phyloP scores from a whole-genome alignment of 2,113 vertebrate species.

The Aspidoscelis tigris region DNA sequence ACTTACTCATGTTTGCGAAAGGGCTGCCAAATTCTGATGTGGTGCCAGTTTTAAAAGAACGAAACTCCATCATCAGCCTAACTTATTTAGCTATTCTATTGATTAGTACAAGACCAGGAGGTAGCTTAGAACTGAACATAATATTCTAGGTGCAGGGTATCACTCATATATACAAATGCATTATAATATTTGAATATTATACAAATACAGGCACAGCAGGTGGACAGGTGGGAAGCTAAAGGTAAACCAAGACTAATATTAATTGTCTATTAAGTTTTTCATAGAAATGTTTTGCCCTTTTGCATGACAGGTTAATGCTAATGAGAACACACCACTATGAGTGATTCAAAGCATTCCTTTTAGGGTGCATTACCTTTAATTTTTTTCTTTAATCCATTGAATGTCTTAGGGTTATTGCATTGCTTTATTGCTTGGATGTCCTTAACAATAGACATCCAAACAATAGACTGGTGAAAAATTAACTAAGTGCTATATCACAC shows the following conservation, averaged over 20 bases:
- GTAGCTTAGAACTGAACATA: background rate
- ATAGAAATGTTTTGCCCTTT: constrained; percentile 3
- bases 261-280: background rate
- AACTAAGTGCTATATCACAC: background rate
- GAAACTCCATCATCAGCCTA: constrained; percentile 1
- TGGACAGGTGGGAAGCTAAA: no score
- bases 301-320: background rate
- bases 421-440: constrained; percentile 11
- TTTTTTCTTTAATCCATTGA: constrained; percentile 2
- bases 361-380: constrained; percentile 22
- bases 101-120: background rate
- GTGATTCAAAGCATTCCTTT: constrained; percentile 15
- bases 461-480: background rate
- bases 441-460: background rate
- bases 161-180: background rate
- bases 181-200: background rate
- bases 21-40: background rate
- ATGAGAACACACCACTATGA: constrained; percentile 2
- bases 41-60: background rate
- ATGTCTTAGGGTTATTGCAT: background rate
- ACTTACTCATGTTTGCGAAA: background rate
- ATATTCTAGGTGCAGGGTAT: background rate
- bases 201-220: no score
- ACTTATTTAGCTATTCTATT: background rate
- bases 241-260: background rate